Conservation (phyloP, 2,113 vertebrate genomes). For the Sinocyclocheilus anophthalmus region DNA sequence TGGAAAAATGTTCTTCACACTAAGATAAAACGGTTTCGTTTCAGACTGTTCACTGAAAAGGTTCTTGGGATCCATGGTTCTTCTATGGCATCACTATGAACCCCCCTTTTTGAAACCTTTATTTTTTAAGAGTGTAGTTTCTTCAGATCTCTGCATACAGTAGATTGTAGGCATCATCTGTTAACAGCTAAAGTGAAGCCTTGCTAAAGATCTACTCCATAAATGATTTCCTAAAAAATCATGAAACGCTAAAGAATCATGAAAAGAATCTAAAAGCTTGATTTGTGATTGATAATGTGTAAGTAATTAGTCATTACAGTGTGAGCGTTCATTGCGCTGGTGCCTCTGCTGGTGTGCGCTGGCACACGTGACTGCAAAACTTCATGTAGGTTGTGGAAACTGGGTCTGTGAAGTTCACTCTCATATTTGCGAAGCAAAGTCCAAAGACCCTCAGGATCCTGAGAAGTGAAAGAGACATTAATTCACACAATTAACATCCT, state of each 20-base stretch:
- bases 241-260: too few species aligned
- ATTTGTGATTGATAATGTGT: neutral
- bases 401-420: conserved; percentile 21
- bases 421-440: conserved; percentile 44
- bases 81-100: too few species aligned
- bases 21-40: too few species aligned
- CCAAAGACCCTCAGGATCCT: conserved; percentile 30
- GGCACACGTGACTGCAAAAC: conserved; percentile 20
- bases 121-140: too few species aligned
- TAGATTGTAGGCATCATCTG: too few species aligned
- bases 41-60: too few species aligned
- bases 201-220: neutral
- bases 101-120: too few species aligned
- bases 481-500: neutral
- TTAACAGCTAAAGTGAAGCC: neutral
- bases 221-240: neutral
- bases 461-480: neutral
- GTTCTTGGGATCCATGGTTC: too few species aligned
- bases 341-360: neutral
- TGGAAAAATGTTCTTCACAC: too few species aligned
- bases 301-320: neutral
- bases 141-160: too few species aligned
- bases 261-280: neutral
- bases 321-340: neutral
- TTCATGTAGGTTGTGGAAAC: conserved; percentile 33